Conservation (phyloP, 1,140 invertebrate genomes). For the Pentalonia nigronervosa region DNA sequence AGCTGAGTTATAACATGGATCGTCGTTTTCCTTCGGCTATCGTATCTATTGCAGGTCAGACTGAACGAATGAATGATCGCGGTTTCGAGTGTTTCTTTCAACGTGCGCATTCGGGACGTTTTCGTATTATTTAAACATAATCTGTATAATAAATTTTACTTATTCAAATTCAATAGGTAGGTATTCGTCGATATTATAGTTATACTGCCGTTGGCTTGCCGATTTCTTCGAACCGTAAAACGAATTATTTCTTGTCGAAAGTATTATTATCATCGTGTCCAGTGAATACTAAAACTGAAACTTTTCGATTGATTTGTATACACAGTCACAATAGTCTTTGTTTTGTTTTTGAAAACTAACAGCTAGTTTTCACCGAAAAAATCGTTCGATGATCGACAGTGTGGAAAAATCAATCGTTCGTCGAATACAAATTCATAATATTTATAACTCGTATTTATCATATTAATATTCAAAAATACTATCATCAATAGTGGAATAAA, state of each 20-base stretch:
- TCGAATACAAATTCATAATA: not conserved
- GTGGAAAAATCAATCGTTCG: not conserved
- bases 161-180: not conserved
- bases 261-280: not conserved
- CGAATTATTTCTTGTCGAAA: not conserved
- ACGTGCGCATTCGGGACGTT: not conserved
- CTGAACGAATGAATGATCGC: not conserved
- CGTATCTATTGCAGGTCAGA: not conserved
- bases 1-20: not conserved
- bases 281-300: not conserved
- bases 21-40: not conserved
- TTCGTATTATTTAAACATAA: slow-evolving; percentile 6
- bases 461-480: no score
- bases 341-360: not conserved
- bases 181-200: not conserved
- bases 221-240: not conserved
- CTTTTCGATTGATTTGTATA: not conserved
- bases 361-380: not conserved
- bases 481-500: no score
- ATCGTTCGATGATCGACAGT: not conserved
- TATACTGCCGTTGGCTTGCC: not conserved
- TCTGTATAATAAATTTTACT: not conserved
- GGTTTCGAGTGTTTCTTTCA: not conserved
- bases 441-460: not conserved
- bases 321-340: not conserved